A percentile compares a stretch with the other conserved stretches of the same genome.
Conservation (phyloP, 1,140 invertebrate species). For the Zaprionus gabonicus region DNA sequence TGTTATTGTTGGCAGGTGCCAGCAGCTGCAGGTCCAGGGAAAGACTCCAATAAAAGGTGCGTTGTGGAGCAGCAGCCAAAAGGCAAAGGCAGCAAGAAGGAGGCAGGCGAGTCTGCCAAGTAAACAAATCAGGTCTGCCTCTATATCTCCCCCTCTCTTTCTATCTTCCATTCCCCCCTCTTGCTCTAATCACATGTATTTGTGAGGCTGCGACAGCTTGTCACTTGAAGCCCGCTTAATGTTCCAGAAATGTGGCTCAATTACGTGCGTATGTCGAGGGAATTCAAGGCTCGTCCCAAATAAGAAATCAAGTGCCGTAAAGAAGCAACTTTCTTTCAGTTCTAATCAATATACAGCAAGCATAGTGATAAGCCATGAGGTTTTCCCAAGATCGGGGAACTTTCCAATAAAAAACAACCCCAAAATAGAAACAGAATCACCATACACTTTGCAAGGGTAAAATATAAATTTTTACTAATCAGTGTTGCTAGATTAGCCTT, state of each 20-base stretch:
- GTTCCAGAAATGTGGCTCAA: conserved; percentile 4
- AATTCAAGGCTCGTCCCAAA: neutral
- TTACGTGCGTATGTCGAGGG: neutral
- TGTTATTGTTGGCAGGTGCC: conserved; percentile 11
- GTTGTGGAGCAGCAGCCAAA: conserved; percentile 39
- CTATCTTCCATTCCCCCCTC: neutral
- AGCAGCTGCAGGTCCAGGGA: conserved; percentile 4
- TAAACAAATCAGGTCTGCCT: conserved; percentile 4
- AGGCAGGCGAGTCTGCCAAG: neutral
- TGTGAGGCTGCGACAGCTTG: conserved; percentile 1
- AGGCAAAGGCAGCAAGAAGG: conserved; percentile 60
- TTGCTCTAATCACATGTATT: conserved; percentile 16
- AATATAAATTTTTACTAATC: too few relatives aligned
- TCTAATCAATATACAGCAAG: too few relatives aligned
- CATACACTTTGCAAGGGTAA: too few relatives aligned
- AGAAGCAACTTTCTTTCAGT: too few relatives aligned
- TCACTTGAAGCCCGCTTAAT: conserved; percentile 12
- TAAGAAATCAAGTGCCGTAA: too few relatives aligned
- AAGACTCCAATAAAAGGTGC: conserved; percentile 56
- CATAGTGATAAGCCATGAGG: too few relatives aligned
- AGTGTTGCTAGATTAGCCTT: too few relatives aligned
- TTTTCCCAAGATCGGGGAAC: too few relatives aligned
- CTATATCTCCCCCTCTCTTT: neutral
- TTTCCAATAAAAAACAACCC: too few relatives aligned
- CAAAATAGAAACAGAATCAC: too few relatives aligned